These are phyloP conservation scores for Corythucha ciliata DNA, from an alignment of 2,888 invertebrate genomes.

Conservation along the genomic window DNA sequence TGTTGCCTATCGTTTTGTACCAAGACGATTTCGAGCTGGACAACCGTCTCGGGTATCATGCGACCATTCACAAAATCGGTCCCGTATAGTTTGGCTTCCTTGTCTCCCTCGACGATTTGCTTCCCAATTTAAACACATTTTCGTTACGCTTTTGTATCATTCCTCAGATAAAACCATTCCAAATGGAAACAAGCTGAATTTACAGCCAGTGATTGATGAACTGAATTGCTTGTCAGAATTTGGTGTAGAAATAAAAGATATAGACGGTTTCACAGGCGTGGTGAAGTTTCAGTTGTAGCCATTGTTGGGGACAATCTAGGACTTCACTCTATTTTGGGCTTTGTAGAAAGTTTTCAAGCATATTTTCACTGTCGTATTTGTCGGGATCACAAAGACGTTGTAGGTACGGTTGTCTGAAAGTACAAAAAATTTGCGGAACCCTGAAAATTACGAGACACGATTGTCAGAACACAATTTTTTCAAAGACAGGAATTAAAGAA, in stretches of 20 bases:
- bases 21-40: conserved; percentile 6
- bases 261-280: neutral
- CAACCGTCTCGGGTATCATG: conserved; percentile 14
- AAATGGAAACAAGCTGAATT: neutral
- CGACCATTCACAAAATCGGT: conserved; percentile 19
- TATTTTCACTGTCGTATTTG: conserved; percentile 15
- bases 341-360: conserved; percentile 11
- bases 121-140: neutral
- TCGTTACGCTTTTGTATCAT: neutral
- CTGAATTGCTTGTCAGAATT: neutral
- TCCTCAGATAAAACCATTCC: neutral
- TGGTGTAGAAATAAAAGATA: conserved; percentile 11
- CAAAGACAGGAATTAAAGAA: no score
- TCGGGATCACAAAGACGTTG: no score
- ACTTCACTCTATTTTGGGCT: conserved; percentile 15
- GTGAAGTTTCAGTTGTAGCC: conserved; percentile 11
- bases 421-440: no score
- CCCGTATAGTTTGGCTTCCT: conserved; percentile 16
- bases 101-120: conserved; percentile 10
- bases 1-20: no score
- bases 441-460: no score
- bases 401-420: no score
- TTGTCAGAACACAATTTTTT: no score
- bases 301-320: conserved; percentile 16
- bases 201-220: neutral